phyloP scores from a whole-genome alignment of 2,113 vertebrate species.

The Cnemophilus loriae region DNA sequence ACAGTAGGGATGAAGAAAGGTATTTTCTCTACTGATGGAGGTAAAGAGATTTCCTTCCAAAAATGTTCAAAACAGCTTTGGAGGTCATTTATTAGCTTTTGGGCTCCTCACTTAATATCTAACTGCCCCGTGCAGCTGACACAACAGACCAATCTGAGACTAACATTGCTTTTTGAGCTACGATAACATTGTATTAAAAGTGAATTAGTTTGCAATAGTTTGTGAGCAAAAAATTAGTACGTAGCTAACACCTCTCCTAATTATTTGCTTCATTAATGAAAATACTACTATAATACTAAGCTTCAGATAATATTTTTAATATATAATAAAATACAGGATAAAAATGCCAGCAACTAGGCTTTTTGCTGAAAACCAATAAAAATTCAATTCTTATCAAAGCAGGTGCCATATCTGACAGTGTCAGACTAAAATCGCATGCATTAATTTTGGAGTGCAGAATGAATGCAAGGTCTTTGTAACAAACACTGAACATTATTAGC shows the following conservation, averaged over 20 bases:
- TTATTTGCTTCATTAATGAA: conserved; percentile 48
- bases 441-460: conserved; percentile 21
- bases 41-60: neutral
- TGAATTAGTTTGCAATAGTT: neutral
- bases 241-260: neutral
- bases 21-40: neutral
- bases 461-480: neutral
- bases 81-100: neutral
- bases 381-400: conserved; percentile 5
- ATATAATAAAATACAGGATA: conserved; percentile 7
- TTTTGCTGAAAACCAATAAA: neutral
- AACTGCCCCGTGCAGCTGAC: neutral
- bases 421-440: neutral
- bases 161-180: neutral
- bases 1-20: neutral
- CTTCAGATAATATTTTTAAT: conserved; percentile 29
- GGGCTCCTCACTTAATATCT: neutral
- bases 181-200: neutral
- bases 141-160: neutral
- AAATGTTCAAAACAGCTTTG: neutral
- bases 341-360: neutral
- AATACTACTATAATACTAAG: neutral
- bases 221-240: neutral
- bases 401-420: neutral
- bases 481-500: neutral